A percentile compares a stretch with the other conserved stretches of the same genome.
These are phyloP conservation scores for Echinops telfairi DNA, from an alignment of 2,113 vertebrate species.

Conservation along the genomic window DNA sequence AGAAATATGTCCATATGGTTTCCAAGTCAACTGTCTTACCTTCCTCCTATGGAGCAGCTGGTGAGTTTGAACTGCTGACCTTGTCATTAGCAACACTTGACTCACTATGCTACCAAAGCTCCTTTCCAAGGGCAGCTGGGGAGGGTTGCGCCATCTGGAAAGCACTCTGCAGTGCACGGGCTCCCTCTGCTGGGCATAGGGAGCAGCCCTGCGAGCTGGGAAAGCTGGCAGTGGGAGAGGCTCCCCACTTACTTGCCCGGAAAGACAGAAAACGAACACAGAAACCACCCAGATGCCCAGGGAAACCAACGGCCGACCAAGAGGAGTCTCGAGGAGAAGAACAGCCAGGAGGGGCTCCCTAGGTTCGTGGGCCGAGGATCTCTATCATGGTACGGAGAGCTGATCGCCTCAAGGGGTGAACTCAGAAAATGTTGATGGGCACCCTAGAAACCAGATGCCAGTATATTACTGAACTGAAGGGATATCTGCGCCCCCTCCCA, in stretches of 20 bases:
- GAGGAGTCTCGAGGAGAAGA: not conserved
- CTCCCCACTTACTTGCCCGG: too few relatives aligned
- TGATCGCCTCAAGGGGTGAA: not conserved
- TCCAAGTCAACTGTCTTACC: too few relatives aligned
- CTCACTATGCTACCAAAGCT: too few relatives aligned
- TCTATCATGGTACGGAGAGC: not conserved
- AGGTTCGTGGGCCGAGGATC: not conserved
- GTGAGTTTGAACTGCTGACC: too few relatives aligned
- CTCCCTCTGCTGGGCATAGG: conserved; percentile 48
- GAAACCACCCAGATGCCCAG: not conserved
- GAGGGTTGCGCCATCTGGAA: too few relatives aligned
- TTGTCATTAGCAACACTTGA: too few relatives aligned
- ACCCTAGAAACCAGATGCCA: not conserved
- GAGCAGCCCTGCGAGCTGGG: not conserved
- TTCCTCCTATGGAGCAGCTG: too few relatives aligned
- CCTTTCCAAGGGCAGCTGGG: too few relatives aligned
- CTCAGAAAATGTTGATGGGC: not conserved
- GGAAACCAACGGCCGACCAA: not conserved
- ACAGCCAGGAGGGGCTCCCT: not conserved
- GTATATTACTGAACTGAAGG: not conserved
- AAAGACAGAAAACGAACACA: not conserved
- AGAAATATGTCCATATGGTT: too few relatives aligned
- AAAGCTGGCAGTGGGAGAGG: not conserved
- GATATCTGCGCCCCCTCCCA: too few relatives aligned
- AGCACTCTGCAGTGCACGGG: not conserved